Evolutionary conservation across 2,888 invertebrate species (phyloP).

Genomic region (Apoderus coryli): DNA sequence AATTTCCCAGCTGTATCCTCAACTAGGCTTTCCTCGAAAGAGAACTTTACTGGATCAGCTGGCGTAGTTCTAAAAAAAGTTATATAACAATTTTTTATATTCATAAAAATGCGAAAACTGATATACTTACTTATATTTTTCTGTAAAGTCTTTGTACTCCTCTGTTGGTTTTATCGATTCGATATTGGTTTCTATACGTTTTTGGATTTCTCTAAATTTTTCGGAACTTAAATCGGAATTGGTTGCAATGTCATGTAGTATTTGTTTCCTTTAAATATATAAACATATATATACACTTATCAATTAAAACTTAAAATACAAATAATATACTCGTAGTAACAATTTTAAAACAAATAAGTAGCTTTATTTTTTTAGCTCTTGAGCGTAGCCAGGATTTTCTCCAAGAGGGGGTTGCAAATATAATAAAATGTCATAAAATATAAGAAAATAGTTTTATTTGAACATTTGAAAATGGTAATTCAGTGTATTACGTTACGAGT

Average conservation of each 20-base stretch:
- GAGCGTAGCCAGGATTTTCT: too few relatives aligned
- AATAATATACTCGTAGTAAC: too few relatives aligned
- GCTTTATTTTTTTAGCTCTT: too few relatives aligned
- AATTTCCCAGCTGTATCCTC: constrained; percentile 81
- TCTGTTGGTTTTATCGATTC: constrained; percentile 68
- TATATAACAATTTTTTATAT: constrained; percentile 5
- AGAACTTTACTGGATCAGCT: constrained; percentile 60
- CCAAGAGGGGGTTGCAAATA: too few relatives aligned
- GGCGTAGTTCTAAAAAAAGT: constrained; percentile 55
- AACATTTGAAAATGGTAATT: too few relatives aligned
- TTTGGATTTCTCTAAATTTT: constrained; percentile 66
- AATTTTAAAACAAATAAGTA: too few relatives aligned
- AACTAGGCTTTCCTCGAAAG: constrained; percentile 76
- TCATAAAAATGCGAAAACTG: constrained; percentile 6
- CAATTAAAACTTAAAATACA: too few relatives aligned
- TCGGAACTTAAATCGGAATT: constrained; percentile 67
- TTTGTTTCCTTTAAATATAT: constrained; percentile 50
- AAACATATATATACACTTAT: too few relatives aligned
- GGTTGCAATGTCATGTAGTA: constrained; percentile 65
- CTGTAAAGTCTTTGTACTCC: constrained; percentile 80
- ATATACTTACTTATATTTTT: constrained; percentile 63
- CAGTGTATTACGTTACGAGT: too few relatives aligned
- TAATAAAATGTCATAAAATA: too few relatives aligned
- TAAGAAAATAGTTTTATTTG: too few relatives aligned
- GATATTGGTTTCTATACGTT: constrained; percentile 58